Conservation (phyloP, 2,113 vertebrate genomes). For the Dromiciops gliroides region DNA sequence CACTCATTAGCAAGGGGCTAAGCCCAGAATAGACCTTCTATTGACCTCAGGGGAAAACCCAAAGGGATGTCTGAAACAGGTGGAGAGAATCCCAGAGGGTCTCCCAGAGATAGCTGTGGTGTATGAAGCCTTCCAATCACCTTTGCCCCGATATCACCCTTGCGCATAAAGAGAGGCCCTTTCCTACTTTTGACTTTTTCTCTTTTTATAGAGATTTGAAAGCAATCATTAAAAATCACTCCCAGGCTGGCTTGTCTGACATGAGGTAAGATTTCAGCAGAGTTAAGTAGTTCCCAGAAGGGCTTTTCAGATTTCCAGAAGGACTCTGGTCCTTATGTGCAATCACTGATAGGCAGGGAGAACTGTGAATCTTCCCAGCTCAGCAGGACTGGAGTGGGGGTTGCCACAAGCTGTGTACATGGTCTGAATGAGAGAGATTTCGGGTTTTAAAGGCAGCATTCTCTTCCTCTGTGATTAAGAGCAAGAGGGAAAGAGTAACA, state of each 20-base stretch:
- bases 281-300: conserved; percentile 31
- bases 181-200: conserved; percentile 25
- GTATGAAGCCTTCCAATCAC: background rate
- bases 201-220: conserved; percentile 47
- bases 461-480: background rate
- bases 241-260: conserved; percentile 14
- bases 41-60: background rate
- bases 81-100: background rate
- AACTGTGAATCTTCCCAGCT: background rate
- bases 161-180: background rate
- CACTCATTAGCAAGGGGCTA: fast-evolving
- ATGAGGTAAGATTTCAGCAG: background rate
- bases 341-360: background rate
- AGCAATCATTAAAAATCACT: conserved; percentile 27
- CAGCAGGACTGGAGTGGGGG: background rate
- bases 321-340: background rate
- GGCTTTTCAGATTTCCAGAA: conserved; percentile 17
- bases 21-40: background rate
- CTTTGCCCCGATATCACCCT: background rate
- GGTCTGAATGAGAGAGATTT: background rate
- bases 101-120: background rate
- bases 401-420: background rate
- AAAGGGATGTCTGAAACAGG: background rate
- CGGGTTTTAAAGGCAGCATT: background rate
- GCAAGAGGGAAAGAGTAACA: background rate